Evolutionary conservation across 2,797 vertebrate genomes (phyloP).

Genomic region (Diplodus puntazzo): DNA sequence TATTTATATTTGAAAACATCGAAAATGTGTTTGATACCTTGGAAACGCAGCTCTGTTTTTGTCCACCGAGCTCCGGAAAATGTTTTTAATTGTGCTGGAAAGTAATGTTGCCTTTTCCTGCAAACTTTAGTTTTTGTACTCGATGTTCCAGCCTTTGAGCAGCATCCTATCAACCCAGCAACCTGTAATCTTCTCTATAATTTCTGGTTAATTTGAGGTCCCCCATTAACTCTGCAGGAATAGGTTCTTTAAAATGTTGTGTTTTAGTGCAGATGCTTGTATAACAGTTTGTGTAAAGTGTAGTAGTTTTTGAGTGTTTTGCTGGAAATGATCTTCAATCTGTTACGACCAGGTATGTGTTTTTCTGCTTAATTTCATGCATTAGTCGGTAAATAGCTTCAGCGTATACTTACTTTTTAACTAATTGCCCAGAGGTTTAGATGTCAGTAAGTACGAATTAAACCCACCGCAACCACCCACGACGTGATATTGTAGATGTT

Average conservation of each 20-base stretch:
- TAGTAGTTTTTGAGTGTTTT: not conserved
- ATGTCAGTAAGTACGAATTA: not conserved
- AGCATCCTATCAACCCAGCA: not conserved
- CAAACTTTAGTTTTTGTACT: not conserved
- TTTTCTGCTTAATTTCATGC: not conserved
- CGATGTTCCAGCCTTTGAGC: not conserved
- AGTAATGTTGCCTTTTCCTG: not conserved
- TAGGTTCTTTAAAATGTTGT: not conserved
- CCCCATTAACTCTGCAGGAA: not conserved
- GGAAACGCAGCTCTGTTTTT: not conserved
- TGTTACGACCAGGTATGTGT: not conserved
- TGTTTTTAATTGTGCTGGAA: not conserved
- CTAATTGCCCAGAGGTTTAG: not conserved
- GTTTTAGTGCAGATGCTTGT: not conserved
- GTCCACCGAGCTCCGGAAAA: not conserved
- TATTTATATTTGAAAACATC: not conserved
- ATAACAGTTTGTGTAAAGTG: not conserved
- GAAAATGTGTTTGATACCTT: not conserved
- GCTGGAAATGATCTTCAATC: not conserved
- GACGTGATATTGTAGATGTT: not conserved
- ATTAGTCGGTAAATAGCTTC: not conserved
- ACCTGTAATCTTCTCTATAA: conserved; percentile 10
- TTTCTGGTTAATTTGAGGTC: not conserved
- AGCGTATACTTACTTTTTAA: not conserved
- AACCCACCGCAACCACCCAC: not conserved